phyloP scores from a whole-genome alignment of 92 coral and sea anemone species.

The Palythoa caribaeorum region DNA sequence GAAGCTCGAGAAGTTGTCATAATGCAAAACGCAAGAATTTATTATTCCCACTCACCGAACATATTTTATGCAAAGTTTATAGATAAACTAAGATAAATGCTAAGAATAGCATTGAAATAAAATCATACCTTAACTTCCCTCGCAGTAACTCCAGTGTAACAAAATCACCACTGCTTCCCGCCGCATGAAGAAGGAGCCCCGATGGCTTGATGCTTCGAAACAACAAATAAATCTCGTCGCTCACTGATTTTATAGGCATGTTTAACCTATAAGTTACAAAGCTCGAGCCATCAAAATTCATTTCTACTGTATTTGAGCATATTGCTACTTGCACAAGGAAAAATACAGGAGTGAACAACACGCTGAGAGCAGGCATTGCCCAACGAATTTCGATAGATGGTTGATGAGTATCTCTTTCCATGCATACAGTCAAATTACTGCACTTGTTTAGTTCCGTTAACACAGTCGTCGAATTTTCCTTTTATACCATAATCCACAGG shows the following conservation, averaged over 20 bases:
- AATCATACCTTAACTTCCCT: constrained; percentile 91
- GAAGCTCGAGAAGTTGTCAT: neutral
- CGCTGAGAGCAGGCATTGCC: constrained; percentile 40
- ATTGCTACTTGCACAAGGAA: constrained; percentile 45
- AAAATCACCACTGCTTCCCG: constrained; percentile 81
- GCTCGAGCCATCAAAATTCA: constrained; percentile 81
- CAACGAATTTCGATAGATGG: constrained; percentile 21
- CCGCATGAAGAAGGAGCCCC: constrained; percentile 86
- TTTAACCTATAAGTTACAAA: constrained; percentile 72
- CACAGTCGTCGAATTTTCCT: neutral
- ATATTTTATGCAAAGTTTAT: constrained; percentile 23
- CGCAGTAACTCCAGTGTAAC: constrained; percentile 90
- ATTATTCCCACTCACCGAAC: neutral
- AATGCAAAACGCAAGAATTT: neutral
- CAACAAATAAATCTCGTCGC: constrained; percentile 65
- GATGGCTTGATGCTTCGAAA: constrained; percentile 90
- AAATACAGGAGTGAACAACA: neutral
- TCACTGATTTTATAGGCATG: constrained; percentile 47
- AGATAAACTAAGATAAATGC: constrained; percentile 27
- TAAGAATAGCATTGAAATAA: neutral
- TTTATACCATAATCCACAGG: constrained; percentile 61
- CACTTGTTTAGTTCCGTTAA: constrained; percentile 6
- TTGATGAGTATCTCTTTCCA: constrained; percentile 19
- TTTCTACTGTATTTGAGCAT: constrained; percentile 21
- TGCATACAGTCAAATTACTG: constrained; percentile 51